Percentiles rank a stretch among this genome's conserved stretches.
phyloP scores from a whole-genome alignment of 2,888 invertebrate genomes.

The Folsomia manolachei region DNA sequence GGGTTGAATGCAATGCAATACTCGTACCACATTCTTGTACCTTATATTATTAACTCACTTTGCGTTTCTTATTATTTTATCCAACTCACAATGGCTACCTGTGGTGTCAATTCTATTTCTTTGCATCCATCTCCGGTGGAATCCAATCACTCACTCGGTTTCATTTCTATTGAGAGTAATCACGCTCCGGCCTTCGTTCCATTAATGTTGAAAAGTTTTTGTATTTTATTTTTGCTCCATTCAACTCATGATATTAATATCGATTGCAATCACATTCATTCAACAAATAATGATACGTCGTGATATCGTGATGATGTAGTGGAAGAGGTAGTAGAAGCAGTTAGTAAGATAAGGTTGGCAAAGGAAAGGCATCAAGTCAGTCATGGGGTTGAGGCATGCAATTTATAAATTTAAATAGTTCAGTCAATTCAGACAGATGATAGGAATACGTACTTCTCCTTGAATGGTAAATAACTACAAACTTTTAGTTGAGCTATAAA shows the following conservation, averaged over 20 bases:
- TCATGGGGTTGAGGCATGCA: neutral
- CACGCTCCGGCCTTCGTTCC: constrained; percentile 15
- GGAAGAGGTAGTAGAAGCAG: too few relatives aligned
- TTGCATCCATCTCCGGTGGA: neutral
- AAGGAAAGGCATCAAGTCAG: too few relatives aligned
- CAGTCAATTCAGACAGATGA: too few relatives aligned
- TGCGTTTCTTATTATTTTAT: neutral
- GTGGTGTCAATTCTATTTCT: neutral
- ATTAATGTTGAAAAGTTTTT: constrained; percentile 11
- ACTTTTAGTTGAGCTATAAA: too few relatives aligned
- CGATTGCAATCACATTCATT: neutral
- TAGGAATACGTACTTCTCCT: too few relatives aligned
- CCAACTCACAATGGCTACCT: neutral
- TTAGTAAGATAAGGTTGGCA: too few relatives aligned
- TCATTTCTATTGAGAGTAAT: constrained; percentile 13
- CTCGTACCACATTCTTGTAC: neutral
- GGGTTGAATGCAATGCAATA: neutral
- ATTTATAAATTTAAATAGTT: neutral
- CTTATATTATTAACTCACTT: constrained; percentile 10
- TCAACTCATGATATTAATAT: neutral
- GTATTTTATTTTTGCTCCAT: neutral
- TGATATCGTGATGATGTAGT: neutral
- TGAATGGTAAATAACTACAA: too few relatives aligned
- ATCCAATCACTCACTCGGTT: constrained; percentile 4
- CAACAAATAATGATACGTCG: neutral